Evolutionary conservation across 2,888 invertebrate species (phyloP).

Genomic region (Trichopoda pennipes): DNA sequence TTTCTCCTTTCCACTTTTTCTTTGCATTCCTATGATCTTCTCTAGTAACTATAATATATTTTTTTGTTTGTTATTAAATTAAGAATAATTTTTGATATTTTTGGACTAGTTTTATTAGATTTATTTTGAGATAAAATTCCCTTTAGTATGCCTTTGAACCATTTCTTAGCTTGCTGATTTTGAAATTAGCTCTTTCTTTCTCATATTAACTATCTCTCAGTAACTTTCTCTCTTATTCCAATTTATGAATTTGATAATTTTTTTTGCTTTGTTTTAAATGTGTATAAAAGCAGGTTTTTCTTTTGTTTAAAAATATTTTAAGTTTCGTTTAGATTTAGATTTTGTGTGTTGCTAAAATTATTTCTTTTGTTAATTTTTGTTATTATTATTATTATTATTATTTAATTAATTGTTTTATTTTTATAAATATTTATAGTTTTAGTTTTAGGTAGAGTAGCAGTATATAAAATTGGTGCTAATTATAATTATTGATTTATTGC

Average conservation of each 20-base stretch:
- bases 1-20: background rate
- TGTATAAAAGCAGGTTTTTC: conserved; percentile 48
- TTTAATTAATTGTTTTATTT: conserved; percentile 3
- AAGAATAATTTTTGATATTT: conserved; percentile 9
- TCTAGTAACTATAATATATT: background rate
- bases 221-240: conserved; percentile 13
- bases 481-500: conserved; percentile 67
- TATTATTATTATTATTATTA: conserved; percentile 17
- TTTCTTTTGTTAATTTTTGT: conserved; percentile 18
- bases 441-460: conserved; percentile 30
- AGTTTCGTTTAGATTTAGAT: conserved; percentile 17
- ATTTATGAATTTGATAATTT: conserved; percentile 32
- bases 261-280: conserved; percentile 33
- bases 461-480: conserved; percentile 69
- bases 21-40: background rate
- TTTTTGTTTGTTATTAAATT: background rate
- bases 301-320: background rate
- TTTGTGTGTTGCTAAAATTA: conserved; percentile 24
- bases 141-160: conserved; percentile 42
- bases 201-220: background rate
- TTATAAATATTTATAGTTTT: conserved; percentile 26
- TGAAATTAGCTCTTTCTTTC: background rate
- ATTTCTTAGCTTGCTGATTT: background rate
- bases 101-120: conserved; percentile 45
- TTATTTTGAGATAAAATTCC: conserved; percentile 46